phyloP scores from a whole-genome alignment of 2,113 vertebrate genomes.

The Pavo muticus region DNA sequence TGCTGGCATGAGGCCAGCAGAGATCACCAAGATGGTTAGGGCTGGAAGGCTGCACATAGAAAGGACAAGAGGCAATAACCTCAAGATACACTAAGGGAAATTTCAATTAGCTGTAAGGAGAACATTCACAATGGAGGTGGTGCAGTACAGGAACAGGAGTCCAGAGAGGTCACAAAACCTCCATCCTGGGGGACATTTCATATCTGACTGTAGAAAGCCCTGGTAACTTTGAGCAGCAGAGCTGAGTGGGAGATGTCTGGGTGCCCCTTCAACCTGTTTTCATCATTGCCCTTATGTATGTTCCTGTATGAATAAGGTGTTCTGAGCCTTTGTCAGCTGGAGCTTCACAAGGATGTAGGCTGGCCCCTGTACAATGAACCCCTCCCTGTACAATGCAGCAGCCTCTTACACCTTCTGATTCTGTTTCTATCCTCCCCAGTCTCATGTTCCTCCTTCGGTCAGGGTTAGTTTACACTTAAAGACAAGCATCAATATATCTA shows the following conservation, averaged over 20 bases:
- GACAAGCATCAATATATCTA: not conserved
- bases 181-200: not conserved
- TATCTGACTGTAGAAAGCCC: not conserved
- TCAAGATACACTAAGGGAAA: not conserved
- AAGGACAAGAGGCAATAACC: not conserved
- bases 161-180: not conserved
- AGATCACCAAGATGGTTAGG: not conserved
- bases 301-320: not conserved
- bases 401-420: not conserved
- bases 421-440: not conserved
- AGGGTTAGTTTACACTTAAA: slow-evolving; percentile 8
- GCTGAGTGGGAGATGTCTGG: not conserved
- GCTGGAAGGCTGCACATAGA: not conserved
- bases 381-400: not conserved
- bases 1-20: not conserved
- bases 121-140: not conserved
- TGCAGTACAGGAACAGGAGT: not conserved
- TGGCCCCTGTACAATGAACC: not conserved
- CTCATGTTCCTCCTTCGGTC: not conserved
- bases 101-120: not conserved
- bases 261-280: not conserved
- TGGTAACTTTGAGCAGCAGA: rapidly evolving
- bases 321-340: not conserved
- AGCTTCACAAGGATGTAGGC: not conserved
- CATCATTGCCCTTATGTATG: no score